Evolutionary conservation across 2,113 vertebrate genomes (phyloP).

Genomic region (Oncorhynchus clarkii): DNA sequence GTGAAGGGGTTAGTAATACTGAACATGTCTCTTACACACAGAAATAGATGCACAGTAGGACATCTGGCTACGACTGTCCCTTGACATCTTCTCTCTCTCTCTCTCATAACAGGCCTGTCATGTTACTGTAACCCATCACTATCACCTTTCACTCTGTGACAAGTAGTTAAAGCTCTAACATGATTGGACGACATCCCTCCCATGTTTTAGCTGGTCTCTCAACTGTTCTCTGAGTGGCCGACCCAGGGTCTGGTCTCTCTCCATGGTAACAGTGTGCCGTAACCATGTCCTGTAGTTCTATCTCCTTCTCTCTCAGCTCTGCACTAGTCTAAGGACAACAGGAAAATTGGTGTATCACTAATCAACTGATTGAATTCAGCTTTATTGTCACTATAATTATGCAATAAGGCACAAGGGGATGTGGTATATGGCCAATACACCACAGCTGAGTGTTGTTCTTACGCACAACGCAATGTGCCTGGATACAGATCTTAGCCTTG

Average conservation of each 20-base stretch:
- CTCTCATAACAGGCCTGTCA: no score
- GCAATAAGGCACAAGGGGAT: no score
- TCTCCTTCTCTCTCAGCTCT: conserved; percentile 70
- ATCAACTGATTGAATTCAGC: no score
- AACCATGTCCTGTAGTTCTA: conserved; percentile 61
- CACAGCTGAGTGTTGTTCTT: no score
- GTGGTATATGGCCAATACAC: no score
- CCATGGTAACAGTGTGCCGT: conserved; percentile 56
- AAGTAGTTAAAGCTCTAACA: no score
- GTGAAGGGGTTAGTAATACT: background rate
- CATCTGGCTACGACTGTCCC: background rate
- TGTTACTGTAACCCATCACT: background rate
- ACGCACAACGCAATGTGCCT: no score
- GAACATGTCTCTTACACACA: background rate
- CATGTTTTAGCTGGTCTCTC: conserved; percentile 10
- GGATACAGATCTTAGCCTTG: no score
- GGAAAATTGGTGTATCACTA: background rate
- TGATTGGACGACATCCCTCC: no score
- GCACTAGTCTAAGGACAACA: conserved; percentile 56
- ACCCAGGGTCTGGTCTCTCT: conserved; percentile 67
- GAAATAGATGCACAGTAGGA: background rate
- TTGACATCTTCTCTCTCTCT: background rate
- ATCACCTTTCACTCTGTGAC: no score
- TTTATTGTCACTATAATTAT: no score
- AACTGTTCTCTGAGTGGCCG: conserved; percentile 25